These are phyloP conservation scores for Pelobates cultripes DNA, from an alignment of 2,797 vertebrate species.

Conservation along the genomic window DNA sequence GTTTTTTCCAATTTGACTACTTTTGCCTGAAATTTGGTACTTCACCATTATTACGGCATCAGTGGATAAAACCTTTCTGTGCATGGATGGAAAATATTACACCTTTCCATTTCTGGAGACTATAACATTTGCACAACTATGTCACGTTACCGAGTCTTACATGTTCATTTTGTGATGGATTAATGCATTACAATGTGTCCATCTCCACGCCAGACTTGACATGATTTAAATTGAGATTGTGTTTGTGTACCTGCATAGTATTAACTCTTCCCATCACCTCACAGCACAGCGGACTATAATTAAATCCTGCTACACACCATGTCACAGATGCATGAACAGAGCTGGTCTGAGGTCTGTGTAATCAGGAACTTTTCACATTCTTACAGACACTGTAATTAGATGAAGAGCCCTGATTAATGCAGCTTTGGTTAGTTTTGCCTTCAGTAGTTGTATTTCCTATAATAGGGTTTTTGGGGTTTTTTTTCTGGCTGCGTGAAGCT, in stretches of 20 bases:
- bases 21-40: no score
- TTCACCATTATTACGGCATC: no score
- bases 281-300: background rate
- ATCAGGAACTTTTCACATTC: slow-evolving; percentile 1
- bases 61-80: no score
- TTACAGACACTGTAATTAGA: slow-evolving; percentile 28
- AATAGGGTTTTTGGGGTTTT: background rate
- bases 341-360: background rate
- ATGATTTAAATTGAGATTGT: background rate
- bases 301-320: background rate
- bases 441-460: slow-evolving; percentile 6
- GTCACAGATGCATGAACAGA: background rate
- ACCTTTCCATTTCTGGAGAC: no score
- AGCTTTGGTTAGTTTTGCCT: slow-evolving; percentile 3
- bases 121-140: no score
- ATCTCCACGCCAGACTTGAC: no score
- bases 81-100: no score
- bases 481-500: background rate
- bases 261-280: background rate
- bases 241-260: background rate
- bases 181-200: no score
- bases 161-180: no score
- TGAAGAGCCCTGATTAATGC: slow-evolving; percentile 29
- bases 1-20: no score
- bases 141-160: no score